phyloP scores from a whole-genome alignment of 37 sponge, comb jelly and placozoan genomes.

The Aplysina aerophoba region DNA sequence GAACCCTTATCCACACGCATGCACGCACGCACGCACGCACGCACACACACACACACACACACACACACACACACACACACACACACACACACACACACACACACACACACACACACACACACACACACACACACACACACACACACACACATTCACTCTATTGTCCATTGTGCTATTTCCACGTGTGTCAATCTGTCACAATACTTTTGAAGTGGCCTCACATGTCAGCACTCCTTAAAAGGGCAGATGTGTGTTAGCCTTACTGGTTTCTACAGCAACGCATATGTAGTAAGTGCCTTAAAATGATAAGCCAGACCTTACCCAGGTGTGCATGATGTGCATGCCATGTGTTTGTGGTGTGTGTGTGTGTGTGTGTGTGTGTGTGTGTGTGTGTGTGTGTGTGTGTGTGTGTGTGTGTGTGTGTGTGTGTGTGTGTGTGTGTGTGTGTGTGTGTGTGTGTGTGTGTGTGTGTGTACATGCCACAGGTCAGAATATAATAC shows the following conservation, averaged over 20 bases:
- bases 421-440: slow-evolving; percentile 38
- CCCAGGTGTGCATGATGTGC: slow-evolving; percentile 18
- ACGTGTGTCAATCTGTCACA: too few species aligned
- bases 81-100: slow-evolving; percentile 7
- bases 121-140: slow-evolving; percentile 1
- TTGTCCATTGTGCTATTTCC: not conserved
- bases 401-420: slow-evolving; percentile 38
- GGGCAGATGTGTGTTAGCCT: too few species aligned
- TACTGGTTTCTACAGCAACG: too few species aligned
- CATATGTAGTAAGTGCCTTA: too few species aligned
- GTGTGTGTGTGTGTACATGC: slow-evolving; percentile 17
- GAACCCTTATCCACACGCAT: not conserved
- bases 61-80: slow-evolving; percentile 34
- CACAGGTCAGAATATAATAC: too few species aligned
- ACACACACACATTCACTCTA: slow-evolving; percentile 3
- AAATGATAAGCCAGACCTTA: too few species aligned
- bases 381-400: slow-evolving; percentile 38
- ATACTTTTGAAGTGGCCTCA: too few species aligned
- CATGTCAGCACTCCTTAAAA: too few species aligned
- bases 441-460: slow-evolving; percentile 39
- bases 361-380: slow-evolving; percentile 33
- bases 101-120: slow-evolving; percentile 27
- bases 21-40: slow-evolving; percentile 17
- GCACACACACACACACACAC: slow-evolving; percentile 36
- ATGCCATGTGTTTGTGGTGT: not conserved